Percentiles rank a stretch among this genome's conserved stretches.
Evolutionary conservation across 2,888 invertebrate genomes (phyloP).

Genomic region (Thumatha senex): DNA sequence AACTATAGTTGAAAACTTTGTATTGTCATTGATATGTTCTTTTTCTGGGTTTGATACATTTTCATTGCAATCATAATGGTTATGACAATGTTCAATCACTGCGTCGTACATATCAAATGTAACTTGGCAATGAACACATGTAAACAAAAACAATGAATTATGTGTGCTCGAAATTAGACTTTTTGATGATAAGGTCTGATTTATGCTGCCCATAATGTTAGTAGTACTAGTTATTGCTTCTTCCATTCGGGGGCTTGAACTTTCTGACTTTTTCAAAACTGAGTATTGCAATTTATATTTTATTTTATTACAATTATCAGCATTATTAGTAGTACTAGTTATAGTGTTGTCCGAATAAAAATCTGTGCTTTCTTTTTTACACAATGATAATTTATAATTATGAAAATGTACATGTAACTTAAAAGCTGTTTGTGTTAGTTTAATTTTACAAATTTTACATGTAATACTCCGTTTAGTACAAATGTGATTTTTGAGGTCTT

Average conservation of each 20-base stretch:
- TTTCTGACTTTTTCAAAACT: slow-evolving; percentile 13
- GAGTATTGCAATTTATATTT: slow-evolving; percentile 33
- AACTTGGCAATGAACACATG: slow-evolving; percentile 53
- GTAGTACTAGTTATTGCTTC: not conserved
- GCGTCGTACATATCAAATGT: slow-evolving; percentile 56
- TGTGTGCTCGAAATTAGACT: not conserved
- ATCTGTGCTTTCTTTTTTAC: slow-evolving; percentile 18
- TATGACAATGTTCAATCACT: slow-evolving; percentile 64
- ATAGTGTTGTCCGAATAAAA: not conserved
- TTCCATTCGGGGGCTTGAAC: slow-evolving; percentile 9
- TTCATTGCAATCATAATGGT: slow-evolving; percentile 44
- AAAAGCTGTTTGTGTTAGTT: slow-evolving; percentile 51
- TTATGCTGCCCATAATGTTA: not conserved
- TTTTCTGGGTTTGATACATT: slow-evolving; percentile 32
- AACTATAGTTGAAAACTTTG: not conserved
- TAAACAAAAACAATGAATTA: slow-evolving; percentile 34
- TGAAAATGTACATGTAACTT: slow-evolving; percentile 64
- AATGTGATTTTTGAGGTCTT: slow-evolving; percentile 41
- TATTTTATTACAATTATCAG: not conserved
- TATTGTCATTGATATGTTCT: slow-evolving; percentile 31
- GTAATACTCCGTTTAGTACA: slow-evolving; percentile 47
- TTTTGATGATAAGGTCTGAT: not conserved
- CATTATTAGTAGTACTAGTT: not conserved
- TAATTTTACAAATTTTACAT: slow-evolving; percentile 56
- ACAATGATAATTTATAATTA: slow-evolving; percentile 36